Evolutionary conservation across 2,888 invertebrate genomes (phyloP), one percentile per base, ranked within the genome.

Genomic region (Himalopsyche japonica): DNA sequence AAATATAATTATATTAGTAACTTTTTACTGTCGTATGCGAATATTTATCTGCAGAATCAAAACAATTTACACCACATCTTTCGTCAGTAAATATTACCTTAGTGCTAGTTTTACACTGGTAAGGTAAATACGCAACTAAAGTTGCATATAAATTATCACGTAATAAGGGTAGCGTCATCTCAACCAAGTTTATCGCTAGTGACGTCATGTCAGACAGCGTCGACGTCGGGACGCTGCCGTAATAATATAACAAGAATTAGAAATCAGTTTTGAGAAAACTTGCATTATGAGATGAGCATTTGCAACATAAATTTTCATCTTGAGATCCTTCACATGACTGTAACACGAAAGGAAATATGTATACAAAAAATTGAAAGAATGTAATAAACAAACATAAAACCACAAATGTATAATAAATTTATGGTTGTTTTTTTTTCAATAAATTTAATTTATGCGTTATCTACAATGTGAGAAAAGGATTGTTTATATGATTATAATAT

Each of bases 141-240:
- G 76, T 76, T 76, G 76, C 76, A 76, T 76, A 76, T 76, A 76
- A 76, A 76, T 76, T 76, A 76, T 76, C 34, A 76, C 32, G 30
- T 76, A 76, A 76, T 76, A 76, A 76, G 32, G 76, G 76, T 34
- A 34, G 76, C 76, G 30, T 76, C 76, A 76, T 76, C 76, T 34
- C 76, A 76, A 76, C 76, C 34, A 57, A 57, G 57, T 57, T 76
- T 76, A 30, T 76, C 57, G 57, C 57, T 30, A 76, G 32, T 76
- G 76, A 76, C 76, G 76, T 76, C 32, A 76, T 34, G 76, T 30
- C 34, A 30, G 76, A 76, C 76, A 15, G 30, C 30, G 57, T 57
- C 57, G 57, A 57, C 57, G 57, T 57, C 57, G 57, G 57, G 57
- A 57, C 57, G 57, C 24, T 57, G 24, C 49, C 49, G 49, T 57